Evolutionary conservation across 2,113 vertebrate species (phyloP).

Genomic region (Piaya cayana): DNA sequence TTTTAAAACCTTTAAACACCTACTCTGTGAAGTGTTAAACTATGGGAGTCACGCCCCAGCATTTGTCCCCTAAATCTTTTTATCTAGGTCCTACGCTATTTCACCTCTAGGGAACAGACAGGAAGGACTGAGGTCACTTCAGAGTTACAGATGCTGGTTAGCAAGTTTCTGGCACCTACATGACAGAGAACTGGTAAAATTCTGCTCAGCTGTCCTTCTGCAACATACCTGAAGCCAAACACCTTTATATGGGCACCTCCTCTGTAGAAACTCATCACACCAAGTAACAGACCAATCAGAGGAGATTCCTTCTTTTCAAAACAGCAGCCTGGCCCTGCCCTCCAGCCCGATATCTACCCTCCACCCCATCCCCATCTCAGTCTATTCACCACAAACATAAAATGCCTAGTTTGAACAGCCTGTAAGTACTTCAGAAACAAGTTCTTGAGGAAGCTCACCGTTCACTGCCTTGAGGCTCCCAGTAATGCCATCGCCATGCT

Average conservation of each 20-base stretch:
- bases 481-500: slow-evolving; percentile 84
- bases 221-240: neutral
- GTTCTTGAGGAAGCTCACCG: slow-evolving; percentile 76
- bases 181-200: neutral
- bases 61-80: neutral
- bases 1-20: neutral
- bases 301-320: neutral
- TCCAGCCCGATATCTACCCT: neutral
- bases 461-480: slow-evolving; percentile 87
- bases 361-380: neutral
- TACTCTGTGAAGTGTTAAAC: neutral
- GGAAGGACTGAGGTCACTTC: neutral
- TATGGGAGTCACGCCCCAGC: rapidly evolving
- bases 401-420: too few species aligned
- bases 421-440: neutral
- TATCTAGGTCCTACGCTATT: neutral
- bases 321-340: neutral
- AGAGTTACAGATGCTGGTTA: neutral
- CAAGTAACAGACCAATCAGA: neutral
- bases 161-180: neutral
- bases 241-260: neutral
- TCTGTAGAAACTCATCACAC: neutral
- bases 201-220: neutral
- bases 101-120: neutral
- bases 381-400: neutral